Base-by-base conservation (phyloP, 2,888 invertebrate species). In the Nesidiocoris tenuis region DNA sequence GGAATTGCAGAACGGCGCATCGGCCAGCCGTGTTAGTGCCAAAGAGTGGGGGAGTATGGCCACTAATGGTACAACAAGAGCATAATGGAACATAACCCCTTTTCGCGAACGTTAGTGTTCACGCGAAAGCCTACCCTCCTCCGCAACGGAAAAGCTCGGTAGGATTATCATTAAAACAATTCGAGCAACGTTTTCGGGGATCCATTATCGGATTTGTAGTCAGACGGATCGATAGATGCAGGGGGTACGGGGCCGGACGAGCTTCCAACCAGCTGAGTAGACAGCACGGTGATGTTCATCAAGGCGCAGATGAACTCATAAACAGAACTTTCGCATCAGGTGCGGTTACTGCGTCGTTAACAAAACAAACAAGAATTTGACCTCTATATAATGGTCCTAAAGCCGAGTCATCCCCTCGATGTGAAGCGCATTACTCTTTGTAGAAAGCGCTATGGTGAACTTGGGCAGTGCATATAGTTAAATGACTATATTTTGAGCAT, bases 171-270 rank as follows among this genome's bases (percentile, higher is more conserved):
- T 61, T 72, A 61, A 72, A 54, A 64, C 74, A 64, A 54, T 74
- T 74, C 61, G 56, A 74, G 74, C 23, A 64, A 54, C 64, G 74
- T 74, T 74, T 74, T 64, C 70, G 70, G 59, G 64, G 72, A 61
- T 74, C 74, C 74, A 74, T 74, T 74, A 74, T 74, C 74, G 74
- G 74, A 74, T 74, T 74, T 74, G 74, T 55, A 63, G 72, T 21
- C 22, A 22, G 74, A 25, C 24, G 21, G 59, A 70, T 70, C 70
- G 59, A 70, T 65, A 17, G 19, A 19, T 2, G 12, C 9, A 39
- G 25, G 39, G 2, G 18, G 3, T 3, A 39, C 12, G 39, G 39
- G 3, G 12, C 39, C 39, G 39, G 12, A 39, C 39, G 39, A 12
- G 39, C 12, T 39, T 39, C 39, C 39, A 39, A 7, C 39, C 12